Evolutionary conservation across 1,140 invertebrate species (phyloP).

Genomic region (Listronotus bonariensis): DNA sequence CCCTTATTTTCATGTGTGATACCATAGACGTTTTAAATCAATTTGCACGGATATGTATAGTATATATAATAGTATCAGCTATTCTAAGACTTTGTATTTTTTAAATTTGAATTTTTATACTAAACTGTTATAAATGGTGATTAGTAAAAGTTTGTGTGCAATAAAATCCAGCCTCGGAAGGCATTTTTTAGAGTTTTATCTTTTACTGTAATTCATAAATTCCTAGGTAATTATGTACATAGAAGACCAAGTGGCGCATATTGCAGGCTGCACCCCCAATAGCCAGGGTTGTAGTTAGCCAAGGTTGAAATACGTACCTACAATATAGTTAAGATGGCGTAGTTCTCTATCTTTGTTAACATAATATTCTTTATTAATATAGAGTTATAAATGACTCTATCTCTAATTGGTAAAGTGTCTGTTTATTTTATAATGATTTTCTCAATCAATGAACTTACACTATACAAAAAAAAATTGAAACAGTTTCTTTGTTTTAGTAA

Average conservation of each 20-base stretch:
- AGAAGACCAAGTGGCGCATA: conserved; percentile 44
- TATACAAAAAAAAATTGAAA: too few relatives aligned
- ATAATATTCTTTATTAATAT: conserved; percentile 7
- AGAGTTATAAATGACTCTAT: too few relatives aligned
- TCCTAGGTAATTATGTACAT: conserved; percentile 52
- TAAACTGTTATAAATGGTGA: conserved; percentile 57
- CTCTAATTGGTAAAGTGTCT: too few relatives aligned
- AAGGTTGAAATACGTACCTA: conserved; percentile 34
- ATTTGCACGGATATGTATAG: conserved; percentile 57
- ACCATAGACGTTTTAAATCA: conserved; percentile 54
- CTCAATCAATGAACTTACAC: too few relatives aligned
- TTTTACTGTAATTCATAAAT: conserved; percentile 47
- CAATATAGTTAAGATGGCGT: conserved; percentile 28
- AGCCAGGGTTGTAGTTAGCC: conserved; percentile 37
- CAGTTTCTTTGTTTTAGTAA: too few relatives aligned
- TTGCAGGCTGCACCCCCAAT: conserved; percentile 40
- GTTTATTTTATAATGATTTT: too few relatives aligned
- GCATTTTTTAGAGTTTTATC: conserved; percentile 51
- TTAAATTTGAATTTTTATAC: conserved; percentile 59
- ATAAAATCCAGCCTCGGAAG: conserved; percentile 46
- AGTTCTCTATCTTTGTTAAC: conserved; percentile 19
- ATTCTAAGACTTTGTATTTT: conserved; percentile 58
- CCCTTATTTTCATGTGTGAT: conserved; percentile 55
- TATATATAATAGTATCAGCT: conserved; percentile 56
- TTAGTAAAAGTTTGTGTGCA: conserved; percentile 56